Evolutionary conservation across 2,113 vertebrate species (phyloP), one percentile per base, ranked within the genome.

Genomic region (Poecile atricapillus): DNA sequence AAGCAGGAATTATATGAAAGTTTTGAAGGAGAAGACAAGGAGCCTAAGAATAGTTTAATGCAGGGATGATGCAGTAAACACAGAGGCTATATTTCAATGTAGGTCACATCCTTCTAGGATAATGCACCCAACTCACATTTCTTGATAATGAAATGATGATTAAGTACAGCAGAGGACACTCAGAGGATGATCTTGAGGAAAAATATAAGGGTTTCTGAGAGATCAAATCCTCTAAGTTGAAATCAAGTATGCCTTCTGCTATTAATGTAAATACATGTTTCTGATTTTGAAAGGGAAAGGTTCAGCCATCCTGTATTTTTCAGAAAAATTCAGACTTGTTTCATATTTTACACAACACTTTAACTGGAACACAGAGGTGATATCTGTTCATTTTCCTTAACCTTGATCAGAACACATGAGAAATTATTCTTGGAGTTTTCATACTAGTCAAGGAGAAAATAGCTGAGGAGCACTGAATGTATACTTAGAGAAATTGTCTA

Each of bases 71-170:
- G 75, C 82, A 30, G 94, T 95, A 95, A 96, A 93, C 83, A 93
- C 31, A 33, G 59, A 58, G 59, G 46, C 58, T 90, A 0, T 53
- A 60, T 96, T 94, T 77, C 3, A 15, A 90, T 95, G 94, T 91
- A 88, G 90, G 75, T 95, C 96, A 90, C 43, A 9, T 97, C 90
- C 47, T 94, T 92, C 73, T 74, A 33, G 59, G 82, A 69, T 91
- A 93, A 95, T 84, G 73, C 50, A 8, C 39, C 31, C 77, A 86
- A 70, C 83, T 94, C 74, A 44, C 91, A 70, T 91, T 95, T 87
- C 74, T 56, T 77, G 77, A 62, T 96, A 95, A 95, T 94, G 87
- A 97, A 96, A 89, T 89, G 74, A 93, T 88, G 88, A 94, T 95
- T 89, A 95, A 95, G 92, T 94, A 46, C 50, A 90, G 46, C 68